Evolutionary conservation across 2,797 vertebrate genomes (phyloP).

Genomic region (Sphenodon punctatus): DNA sequence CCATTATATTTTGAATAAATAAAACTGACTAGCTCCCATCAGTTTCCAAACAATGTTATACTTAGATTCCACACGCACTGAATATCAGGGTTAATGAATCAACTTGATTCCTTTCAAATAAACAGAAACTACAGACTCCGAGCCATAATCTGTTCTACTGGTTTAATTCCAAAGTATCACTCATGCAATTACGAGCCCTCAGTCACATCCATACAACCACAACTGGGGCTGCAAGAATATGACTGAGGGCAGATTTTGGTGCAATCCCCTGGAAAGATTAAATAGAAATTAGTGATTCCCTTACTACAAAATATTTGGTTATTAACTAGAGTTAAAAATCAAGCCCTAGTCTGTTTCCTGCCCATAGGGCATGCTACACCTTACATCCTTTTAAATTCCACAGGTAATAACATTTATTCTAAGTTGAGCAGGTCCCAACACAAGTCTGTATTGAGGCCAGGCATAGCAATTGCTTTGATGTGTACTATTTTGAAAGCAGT

Average conservation of each 20-base stretch:
- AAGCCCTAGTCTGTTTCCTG: slow-evolving; percentile 72
- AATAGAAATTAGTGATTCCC: slow-evolving; percentile 62
- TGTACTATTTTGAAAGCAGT: slow-evolving; percentile 42
- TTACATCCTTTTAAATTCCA: slow-evolving; percentile 75
- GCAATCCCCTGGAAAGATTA: slow-evolving; percentile 53
- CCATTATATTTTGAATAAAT: slow-evolving; percentile 8
- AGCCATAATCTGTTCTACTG: neutral
- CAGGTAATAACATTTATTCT: slow-evolving; percentile 73
- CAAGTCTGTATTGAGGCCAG: slow-evolving; percentile 67
- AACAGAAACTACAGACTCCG: slow-evolving; percentile 21
- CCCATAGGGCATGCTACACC: slow-evolving; percentile 65
- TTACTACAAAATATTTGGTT: slow-evolving; percentile 51
- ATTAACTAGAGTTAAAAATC: slow-evolving; percentile 62
- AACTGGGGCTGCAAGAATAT: neutral
- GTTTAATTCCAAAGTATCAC: slow-evolving; percentile 7
- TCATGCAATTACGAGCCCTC: neutral
- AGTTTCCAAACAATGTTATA: neutral
- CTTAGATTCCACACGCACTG: slow-evolving; percentile 13
- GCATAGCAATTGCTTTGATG: slow-evolving; percentile 66
- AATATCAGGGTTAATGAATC: slow-evolving; percentile 30
- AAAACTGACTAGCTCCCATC: slow-evolving; percentile 13
- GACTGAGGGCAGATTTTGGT: slow-evolving; percentile 20
- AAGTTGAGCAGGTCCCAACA: slow-evolving; percentile 58
- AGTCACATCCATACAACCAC: neutral
- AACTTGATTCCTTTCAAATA: neutral